Conservation (phyloP, 2,113 vertebrate species). For the Chloebia gouldiae region DNA sequence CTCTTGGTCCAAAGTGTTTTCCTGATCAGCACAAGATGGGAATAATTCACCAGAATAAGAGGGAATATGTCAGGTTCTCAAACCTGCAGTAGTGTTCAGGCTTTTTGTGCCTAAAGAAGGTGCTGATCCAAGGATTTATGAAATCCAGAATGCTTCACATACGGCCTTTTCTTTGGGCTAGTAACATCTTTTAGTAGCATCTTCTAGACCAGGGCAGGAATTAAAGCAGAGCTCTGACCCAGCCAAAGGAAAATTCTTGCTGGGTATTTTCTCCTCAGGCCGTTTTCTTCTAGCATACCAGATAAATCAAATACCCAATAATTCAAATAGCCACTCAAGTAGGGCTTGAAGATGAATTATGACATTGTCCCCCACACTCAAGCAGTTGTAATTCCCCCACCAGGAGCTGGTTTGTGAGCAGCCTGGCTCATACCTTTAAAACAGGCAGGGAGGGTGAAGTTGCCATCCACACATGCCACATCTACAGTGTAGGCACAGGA, state of each 20-base stretch:
- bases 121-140: not conserved
- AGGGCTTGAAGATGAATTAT: not conserved
- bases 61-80: not conserved
- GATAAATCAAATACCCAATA: not conserved
- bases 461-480: slow-evolving; percentile 78
- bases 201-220: not conserved
- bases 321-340: not conserved
- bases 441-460: slow-evolving; percentile 80
- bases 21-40: not conserved
- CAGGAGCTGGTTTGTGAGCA: not conserved
- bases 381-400: not conserved
- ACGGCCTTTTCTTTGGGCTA: not conserved
- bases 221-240: not conserved
- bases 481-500: slow-evolving; percentile 83
- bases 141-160: not conserved
- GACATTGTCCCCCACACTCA: not conserved
- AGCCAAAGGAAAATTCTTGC: not conserved
- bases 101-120: not conserved
- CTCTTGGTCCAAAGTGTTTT: not conserved
- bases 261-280: not conserved
- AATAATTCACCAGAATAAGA: not conserved
- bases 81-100: not conserved
- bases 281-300: not conserved
- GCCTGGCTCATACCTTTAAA: slow-evolving; percentile 75
- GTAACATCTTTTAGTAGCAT: not conserved